phyloP scores from a whole-genome alignment of 2,113 vertebrate genomes.

The Hydrochoerus hydrochaeris region DNA sequence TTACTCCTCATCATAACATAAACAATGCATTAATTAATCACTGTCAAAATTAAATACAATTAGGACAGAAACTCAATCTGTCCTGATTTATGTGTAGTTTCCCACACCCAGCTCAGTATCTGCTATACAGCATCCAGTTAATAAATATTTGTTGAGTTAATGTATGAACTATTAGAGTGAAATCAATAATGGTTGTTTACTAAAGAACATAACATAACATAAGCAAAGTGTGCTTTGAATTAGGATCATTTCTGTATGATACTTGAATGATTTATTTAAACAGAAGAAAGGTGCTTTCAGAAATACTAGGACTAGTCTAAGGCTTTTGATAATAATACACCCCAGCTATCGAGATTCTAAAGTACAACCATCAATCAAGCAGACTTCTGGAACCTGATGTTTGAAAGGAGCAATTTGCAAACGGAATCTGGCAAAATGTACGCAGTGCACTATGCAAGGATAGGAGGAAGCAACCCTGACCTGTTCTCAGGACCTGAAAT shows the following conservation, averaged over 20 bases:
- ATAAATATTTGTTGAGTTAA: constrained; percentile 67
- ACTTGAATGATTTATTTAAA: constrained; percentile 44
- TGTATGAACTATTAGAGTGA: constrained; percentile 58
- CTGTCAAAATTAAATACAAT: neutral
- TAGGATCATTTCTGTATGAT: neutral
- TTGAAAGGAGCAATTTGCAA: neutral
- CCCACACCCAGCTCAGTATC: constrained; percentile 12
- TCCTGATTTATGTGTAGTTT: constrained; percentile 38
- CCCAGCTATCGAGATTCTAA: neutral
- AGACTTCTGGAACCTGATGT: neutral
- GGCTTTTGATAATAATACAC: neutral
- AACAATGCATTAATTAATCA: constrained; percentile 33
- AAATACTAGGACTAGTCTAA: neutral
- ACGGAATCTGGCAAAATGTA: neutral
- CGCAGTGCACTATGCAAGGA: neutral
- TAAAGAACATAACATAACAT: constrained; percentile 36
- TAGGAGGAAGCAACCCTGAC: neutral
- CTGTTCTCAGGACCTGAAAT: neutral
- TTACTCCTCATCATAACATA: neutral
- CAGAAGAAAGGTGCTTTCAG: constrained; percentile 24
- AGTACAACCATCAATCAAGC: neutral
- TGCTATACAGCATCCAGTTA: constrained; percentile 15
- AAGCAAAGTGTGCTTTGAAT: constrained; percentile 37
- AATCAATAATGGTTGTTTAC: constrained; percentile 64
- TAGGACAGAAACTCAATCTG: constrained; percentile 20